Evolutionary conservation across 1,140 invertebrate species (phyloP), one percentile per base, ranked within the genome.

Genomic region (Macrotrachela quadricornifera): DNA sequence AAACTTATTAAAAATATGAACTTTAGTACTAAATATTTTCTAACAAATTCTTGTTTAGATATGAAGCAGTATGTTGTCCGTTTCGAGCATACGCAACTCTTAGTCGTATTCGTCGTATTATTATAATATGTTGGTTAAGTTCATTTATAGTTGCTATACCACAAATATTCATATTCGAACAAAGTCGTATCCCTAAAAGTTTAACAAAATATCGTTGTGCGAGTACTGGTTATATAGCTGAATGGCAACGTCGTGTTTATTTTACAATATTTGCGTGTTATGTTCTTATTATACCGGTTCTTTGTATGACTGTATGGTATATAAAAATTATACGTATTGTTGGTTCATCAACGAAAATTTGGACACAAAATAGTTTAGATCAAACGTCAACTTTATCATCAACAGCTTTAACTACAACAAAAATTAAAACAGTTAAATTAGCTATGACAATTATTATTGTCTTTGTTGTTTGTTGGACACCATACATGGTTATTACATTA

Each of bases 91-190:
- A 4, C 8, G 8, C 72, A 71, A 57, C 60, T 62, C n/a, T 70
- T 70, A 1, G 57, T 73, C 17, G 21, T 30, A 30, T 30, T 8
- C 21, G 8, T 30, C 21, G 21, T 4, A 30, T 30, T 30, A 30
- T 30, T 30, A 30, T 30, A 4, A 2, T 30, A 30, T 30, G 21
- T 30, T 74, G 72, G 72, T 37, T 64, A 0, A 58, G 65, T 30
- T 70, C 71, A 16, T 66, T 73, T 47, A 49, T 72, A 8, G 64
- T 70, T 44, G 67, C 71, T 11, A 55, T 68, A 15, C 72, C 72
- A 0, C 68, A 73, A 44, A 58, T 71, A 1, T 68, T 71, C 51
- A 71, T 73, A 45, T 74, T 73, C 58, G 62, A 64, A 10, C 60
- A 68, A 59, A 62, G 12, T 58, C 65, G 6, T 41, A 46, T 39